Evolutionary conservation across 2,113 vertebrate species (phyloP).

Genomic region (Columba livia): DNA sequence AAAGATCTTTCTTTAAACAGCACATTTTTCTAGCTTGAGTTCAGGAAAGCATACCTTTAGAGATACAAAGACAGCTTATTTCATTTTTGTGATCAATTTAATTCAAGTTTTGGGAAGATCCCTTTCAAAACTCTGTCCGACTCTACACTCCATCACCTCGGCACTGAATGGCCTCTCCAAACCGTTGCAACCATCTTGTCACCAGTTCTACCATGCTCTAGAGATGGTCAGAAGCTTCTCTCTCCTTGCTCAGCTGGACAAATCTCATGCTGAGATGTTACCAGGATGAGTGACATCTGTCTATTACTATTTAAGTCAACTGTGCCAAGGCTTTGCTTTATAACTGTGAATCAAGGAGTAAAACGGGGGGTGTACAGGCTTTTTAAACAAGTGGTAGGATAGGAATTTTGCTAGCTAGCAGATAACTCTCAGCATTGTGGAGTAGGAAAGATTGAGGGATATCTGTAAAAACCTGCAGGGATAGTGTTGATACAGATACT

Average conservation of each 20-base stretch:
- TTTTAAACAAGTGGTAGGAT: neutral
- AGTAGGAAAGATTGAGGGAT: neutral
- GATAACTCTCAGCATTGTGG: neutral
- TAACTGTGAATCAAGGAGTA: neutral
- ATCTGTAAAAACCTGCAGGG: neutral
- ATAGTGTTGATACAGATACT: neutral
- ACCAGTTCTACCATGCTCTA: neutral
- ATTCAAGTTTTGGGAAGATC: neutral
- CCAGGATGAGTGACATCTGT: neutral
- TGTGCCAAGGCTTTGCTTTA: fast-evolving
- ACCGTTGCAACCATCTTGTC: neutral
- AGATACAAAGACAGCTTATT: neutral
- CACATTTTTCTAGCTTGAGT: neutral
- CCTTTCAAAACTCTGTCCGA: neutral
- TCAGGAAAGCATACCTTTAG: neutral
- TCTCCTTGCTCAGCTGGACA: neutral
- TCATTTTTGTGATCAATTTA: neutral
- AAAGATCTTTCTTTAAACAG: neutral
- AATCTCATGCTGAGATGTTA: neutral
- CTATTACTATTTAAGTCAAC: neutral
- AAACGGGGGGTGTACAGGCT: neutral
- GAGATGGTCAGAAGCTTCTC: neutral
- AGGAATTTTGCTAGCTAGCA: neutral
- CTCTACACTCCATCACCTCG: fast-evolving
- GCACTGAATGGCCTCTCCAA: neutral